Evolutionary conservation across 92 coral and sea anemone species (phyloP).

Genomic region (Phenganax marumi): DNA sequence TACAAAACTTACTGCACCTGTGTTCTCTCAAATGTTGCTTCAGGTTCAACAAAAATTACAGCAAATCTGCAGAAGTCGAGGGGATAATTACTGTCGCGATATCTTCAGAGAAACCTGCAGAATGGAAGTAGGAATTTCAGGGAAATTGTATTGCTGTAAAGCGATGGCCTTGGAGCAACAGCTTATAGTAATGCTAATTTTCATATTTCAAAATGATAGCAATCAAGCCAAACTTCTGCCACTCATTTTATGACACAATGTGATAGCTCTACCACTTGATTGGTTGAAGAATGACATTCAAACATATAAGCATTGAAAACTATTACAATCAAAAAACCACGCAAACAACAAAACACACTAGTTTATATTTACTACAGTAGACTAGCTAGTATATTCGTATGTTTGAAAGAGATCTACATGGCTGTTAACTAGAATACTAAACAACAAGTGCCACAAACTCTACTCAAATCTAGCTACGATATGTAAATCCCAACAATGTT

Average conservation of each 20-base stretch:
- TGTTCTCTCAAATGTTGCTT: not conserved
- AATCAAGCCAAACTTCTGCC: conserved; percentile 21
- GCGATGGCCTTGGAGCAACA: conserved; percentile 24
- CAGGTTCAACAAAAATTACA: not conserved
- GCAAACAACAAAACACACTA: too few relatives aligned
- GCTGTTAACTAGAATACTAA: too few relatives aligned
- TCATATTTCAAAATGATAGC: conserved; percentile 29
- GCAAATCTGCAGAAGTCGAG: not conserved
- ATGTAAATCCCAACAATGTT: conserved; percentile 14
- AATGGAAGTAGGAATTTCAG: not conserved
- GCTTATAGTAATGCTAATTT: conserved; percentile 24
- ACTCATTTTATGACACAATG: not conserved
- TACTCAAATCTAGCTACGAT: not conserved
- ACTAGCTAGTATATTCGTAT: too few relatives aligned
- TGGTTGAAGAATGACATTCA: conserved; percentile 11
- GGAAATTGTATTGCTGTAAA: not conserved
- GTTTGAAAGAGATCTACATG: too few relatives aligned
- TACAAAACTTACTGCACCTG: conserved; percentile 15
- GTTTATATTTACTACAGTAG: too few relatives aligned
- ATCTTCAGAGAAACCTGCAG: not conserved
- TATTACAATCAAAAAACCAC: conserved; percentile 6
- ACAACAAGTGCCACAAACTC: not conserved
- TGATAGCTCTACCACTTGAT: not conserved
- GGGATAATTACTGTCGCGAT: not conserved
- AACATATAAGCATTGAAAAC: not conserved